A percentile compares a stretch with the other conserved stretches of the same genome.
Conservation (phyloP, 2,113 vertebrate genomes). For the Natator depressus region DNA sequence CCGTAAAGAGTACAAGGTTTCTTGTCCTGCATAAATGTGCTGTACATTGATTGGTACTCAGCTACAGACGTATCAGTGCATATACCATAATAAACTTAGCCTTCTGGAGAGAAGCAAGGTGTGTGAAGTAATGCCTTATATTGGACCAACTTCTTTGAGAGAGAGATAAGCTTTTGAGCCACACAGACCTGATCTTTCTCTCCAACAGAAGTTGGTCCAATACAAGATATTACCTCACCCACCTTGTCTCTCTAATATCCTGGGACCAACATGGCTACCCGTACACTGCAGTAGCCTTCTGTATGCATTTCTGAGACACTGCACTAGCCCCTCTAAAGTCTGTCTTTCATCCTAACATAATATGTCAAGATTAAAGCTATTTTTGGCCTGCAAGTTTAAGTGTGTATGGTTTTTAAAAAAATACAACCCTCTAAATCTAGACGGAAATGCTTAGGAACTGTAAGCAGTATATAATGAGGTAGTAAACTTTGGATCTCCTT, state of each 20-base stretch:
- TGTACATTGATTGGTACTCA: background rate
- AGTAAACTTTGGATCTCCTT: background rate
- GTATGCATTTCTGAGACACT: background rate
- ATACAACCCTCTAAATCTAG: background rate
- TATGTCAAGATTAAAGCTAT: background rate
- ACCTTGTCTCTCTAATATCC: background rate
- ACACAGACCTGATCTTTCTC: background rate
- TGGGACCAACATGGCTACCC: background rate
- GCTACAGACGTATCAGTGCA: background rate
- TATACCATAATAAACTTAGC: background rate
- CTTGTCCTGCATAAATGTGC: background rate
- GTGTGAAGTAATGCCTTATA: background rate
- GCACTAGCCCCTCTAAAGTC: background rate
- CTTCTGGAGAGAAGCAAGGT: background rate
- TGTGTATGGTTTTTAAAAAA: background rate
- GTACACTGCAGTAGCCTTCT: background rate
- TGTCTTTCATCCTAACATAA: background rate
- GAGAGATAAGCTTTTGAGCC: background rate
- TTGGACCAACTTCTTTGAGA: background rate
- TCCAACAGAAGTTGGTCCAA: background rate
- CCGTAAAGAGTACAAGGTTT: background rate
- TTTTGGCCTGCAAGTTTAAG: background rate
- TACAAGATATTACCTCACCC: background rate
- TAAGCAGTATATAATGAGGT: background rate
- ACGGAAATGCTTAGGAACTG: background rate